Evolutionary conservation across 2,888 invertebrate genomes (phyloP), one percentile per base, ranked within the genome.

Genomic region (Podabrus alpinus): DNA sequence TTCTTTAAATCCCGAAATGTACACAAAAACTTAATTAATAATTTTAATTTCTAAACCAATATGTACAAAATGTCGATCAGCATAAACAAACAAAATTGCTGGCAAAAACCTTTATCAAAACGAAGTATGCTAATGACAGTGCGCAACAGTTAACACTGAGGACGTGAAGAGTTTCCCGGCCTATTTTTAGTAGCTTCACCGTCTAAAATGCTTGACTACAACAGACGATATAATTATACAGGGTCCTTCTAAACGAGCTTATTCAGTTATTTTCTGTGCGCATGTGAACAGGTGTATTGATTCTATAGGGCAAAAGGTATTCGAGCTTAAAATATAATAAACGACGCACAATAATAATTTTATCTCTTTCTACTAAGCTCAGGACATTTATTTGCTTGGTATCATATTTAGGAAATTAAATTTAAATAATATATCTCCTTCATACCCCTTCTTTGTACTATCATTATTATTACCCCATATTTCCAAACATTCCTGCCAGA

Each of bases 251-350:
- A 79, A 79, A 77, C 77, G 76, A 76, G 73, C 70, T 77, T 75
- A 75, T 73, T 72, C 75, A 78, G 75, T 78, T 75, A 78, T 78
- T 73, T 77, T 74, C 76, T 77, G 79, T 77, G 77, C 79, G 79
- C 77, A 77, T 77, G 77, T 79, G 74, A 74, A 79, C 79, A 77
- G 76, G 79, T 79, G 74, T 79, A 79, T 79, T 79, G 79, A 79
- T 79, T 77, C 77, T 69, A 74, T 45, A 67, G 77, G 72, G 66
- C 72, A 71, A 75, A 72, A 73, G 74, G 74, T 72, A 73, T 77
- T 74, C 72, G 68, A 66, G 74, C 72, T 73, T 74, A 73, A 75
- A 77, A 72, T 71, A 69, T 75, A 72, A 62, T 67, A 74, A 68
- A 73, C 71, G 73, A 73, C 73, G 70, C 68, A 71, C 69, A 76